Evolutionary conservation across 1,140 invertebrate genomes (phyloP).

Genomic region (Drosophila auraria): DNA sequence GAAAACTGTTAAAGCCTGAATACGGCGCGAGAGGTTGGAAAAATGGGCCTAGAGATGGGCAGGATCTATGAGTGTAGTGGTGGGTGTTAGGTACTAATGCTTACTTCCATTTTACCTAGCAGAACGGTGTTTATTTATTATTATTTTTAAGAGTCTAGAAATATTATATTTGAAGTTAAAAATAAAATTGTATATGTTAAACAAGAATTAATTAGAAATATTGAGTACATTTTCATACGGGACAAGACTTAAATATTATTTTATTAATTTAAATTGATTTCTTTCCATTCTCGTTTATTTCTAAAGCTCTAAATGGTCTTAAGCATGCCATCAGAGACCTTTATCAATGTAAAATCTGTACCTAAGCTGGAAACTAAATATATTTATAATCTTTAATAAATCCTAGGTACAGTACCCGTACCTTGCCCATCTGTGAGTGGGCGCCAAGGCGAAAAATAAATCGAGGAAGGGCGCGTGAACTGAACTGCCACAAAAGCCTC

Average conservation of each 20-base stretch:
- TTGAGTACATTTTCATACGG: no score
- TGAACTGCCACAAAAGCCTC: slow-evolving; percentile 9
- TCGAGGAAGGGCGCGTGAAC: background rate
- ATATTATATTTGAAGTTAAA: no score
- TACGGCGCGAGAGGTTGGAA: slow-evolving; percentile 4
- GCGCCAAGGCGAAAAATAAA: background rate
- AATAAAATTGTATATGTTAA: no score
- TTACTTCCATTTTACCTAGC: no score
- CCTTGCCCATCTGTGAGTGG: background rate
- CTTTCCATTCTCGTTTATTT: no score
- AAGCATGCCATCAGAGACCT: no score
- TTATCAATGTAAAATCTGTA: background rate
- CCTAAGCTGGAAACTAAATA: background rate
- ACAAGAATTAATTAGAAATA: no score
- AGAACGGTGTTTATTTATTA: background rate
- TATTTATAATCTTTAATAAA: background rate
- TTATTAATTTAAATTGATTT: no score
- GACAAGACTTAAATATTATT: no score
- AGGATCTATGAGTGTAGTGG: background rate
- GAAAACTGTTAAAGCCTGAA: slow-evolving; percentile 64
- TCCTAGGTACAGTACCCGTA: background rate
- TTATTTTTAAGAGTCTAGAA: no score
- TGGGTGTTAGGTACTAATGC: background rate
- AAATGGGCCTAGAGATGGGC: slow-evolving; percentile 6
- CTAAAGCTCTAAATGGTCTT: no score